A percentile compares a stretch with the other conserved stretches of the same genome.
Evolutionary conservation across 2,888 invertebrate genomes (phyloP).

Genomic region (Megalurothrips usitatus): DNA sequence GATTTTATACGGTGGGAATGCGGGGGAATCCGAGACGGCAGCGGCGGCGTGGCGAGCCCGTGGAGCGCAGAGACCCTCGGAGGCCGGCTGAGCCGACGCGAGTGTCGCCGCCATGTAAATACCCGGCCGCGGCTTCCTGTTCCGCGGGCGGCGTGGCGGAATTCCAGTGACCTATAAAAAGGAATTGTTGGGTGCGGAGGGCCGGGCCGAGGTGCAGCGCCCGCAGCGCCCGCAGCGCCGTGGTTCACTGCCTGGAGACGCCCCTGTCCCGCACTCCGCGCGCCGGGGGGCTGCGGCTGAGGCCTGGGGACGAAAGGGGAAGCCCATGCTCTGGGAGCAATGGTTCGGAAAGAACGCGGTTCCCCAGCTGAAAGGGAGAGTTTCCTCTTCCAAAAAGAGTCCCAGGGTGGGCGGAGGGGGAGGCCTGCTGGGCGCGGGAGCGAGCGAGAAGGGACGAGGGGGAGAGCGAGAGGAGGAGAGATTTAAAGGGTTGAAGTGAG

Average conservation of each 20-base stretch:
- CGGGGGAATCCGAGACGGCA: not conserved
- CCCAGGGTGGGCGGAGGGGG: not conserved
- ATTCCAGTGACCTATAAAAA: not conserved
- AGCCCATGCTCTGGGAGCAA: constrained; percentile 18
- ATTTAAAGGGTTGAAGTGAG: constrained; percentile 25
- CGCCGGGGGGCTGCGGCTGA: not conserved
- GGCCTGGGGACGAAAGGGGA: not conserved
- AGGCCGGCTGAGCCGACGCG: not conserved
- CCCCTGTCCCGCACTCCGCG: not conserved
- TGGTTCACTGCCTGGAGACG: too few species aligned
- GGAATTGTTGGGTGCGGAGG: not conserved
- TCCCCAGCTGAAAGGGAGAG: constrained; percentile 24
- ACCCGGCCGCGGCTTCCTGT: not conserved
- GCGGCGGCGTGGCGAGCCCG: not conserved
- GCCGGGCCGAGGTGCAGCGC: not conserved
- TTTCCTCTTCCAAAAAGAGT: constrained; percentile 14
- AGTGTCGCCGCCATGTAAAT: not conserved
- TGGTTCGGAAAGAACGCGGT: constrained; percentile 24
- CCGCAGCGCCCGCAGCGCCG: not conserved
- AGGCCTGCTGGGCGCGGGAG: not conserved
- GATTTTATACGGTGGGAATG: not conserved
- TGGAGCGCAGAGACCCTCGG: too few species aligned
- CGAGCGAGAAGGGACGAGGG: not conserved
- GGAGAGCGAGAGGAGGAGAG: not conserved
- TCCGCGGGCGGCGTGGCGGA: not conserved